Conservation (phyloP, 2,113 vertebrate species). For the Vanacampus margaritifer region DNA sequence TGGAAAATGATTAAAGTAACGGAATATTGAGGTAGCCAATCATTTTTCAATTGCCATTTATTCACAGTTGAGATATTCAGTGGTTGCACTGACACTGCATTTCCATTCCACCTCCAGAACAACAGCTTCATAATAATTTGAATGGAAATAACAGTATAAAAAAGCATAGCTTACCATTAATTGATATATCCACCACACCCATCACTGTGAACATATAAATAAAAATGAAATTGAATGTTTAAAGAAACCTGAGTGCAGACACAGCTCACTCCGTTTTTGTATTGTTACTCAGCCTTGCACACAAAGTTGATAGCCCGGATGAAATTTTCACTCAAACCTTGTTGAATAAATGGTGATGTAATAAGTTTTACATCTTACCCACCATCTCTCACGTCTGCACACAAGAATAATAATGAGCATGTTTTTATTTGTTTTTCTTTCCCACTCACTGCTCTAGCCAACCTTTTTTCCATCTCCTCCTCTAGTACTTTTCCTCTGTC, state of each 20-base stretch:
- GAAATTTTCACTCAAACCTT: slow-evolving; percentile 31
- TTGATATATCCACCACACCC: neutral
- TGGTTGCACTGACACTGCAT: no score
- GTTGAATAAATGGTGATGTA: slow-evolving; percentile 29
- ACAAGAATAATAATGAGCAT: slow-evolving; percentile 24
- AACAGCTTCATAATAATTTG: neutral
- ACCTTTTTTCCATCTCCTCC: slow-evolving; percentile 7
- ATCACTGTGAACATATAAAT: slow-evolving; percentile 5
- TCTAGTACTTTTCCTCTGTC: slow-evolving; percentile 9
- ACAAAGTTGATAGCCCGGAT: slow-evolving; percentile 16
- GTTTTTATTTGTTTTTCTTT: slow-evolving; percentile 36
- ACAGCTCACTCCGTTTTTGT: slow-evolving; percentile 1
- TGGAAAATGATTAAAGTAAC: no score
- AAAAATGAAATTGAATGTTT: slow-evolving; percentile 27
- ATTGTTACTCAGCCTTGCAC: slow-evolving; percentile 7
- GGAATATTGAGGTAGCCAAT: no score
- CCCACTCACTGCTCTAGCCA: slow-evolving; percentile 11
- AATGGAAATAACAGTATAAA: neutral
- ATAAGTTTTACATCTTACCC: slow-evolving; percentile 22
- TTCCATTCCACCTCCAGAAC: neutral
- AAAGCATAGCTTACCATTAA: neutral
- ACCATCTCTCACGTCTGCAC: neutral
- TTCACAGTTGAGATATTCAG: no score
- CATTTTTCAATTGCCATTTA: no score
- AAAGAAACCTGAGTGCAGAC: slow-evolving; percentile 17